Evolutionary conservation across 2,797 vertebrate species (phyloP).

Genomic region (Oreonectes daqikongensis): DNA sequence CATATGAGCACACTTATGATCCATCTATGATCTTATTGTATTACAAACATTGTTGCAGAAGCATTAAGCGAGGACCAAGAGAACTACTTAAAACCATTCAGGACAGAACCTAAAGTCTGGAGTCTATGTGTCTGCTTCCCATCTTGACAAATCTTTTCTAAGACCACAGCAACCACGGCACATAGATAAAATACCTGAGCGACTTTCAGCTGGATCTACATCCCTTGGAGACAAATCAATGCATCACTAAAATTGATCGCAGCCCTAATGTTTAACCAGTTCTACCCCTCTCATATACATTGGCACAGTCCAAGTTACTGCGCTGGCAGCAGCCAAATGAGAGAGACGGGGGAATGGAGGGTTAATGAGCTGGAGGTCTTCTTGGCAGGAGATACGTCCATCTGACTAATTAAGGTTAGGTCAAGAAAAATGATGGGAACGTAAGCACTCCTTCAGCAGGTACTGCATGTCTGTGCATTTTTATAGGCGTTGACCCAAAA

Average conservation of each 20-base stretch:
- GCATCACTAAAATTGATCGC: slow-evolving; percentile 77
- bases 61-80: too few species aligned
- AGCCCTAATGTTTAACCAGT: slow-evolving; percentile 71
- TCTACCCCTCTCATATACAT: slow-evolving; percentile 6
- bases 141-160: neutral
- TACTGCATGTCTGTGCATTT: neutral
- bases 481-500: neutral
- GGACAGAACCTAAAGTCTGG: too few species aligned
- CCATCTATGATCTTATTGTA: too few species aligned
- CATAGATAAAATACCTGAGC: slow-evolving; percentile 11
- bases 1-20: too few species aligned
- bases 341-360: neutral
- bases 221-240: slow-evolving; percentile 70
- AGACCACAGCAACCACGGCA: slow-evolving; percentile 10
- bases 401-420: slow-evolving; percentile 9
- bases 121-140: too few species aligned
- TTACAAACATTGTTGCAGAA: too few species aligned
- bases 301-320: slow-evolving; percentile 10
- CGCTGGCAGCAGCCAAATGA: slow-evolving; percentile 2
- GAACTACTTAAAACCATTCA: too few species aligned
- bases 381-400: neutral
- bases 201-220: neutral
- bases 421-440: neutral
- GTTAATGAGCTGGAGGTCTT: neutral
- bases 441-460: neutral